phyloP scores from a whole-genome alignment of 2,797 vertebrate genomes.

The Neostethus bicornis region DNA sequence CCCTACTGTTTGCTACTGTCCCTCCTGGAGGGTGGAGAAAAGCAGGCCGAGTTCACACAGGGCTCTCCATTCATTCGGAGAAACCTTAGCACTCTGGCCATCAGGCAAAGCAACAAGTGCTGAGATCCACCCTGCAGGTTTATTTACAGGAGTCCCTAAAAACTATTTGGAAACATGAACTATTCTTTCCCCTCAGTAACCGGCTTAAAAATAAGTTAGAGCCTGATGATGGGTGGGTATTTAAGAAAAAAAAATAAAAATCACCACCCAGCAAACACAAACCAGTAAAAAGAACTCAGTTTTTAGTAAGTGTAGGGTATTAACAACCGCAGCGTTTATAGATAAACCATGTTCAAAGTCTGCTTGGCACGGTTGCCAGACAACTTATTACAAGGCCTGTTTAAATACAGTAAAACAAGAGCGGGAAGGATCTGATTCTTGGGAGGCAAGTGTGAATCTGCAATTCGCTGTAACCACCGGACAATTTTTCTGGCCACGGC shows the following conservation, averaged over 20 bases:
- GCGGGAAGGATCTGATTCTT: constrained; percentile 30
- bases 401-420: constrained; percentile 77
- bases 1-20: constrained; percentile 45
- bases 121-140: constrained; percentile 46
- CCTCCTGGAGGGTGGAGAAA: constrained; percentile 34
- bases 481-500: not conserved
- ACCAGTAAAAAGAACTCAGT: constrained; percentile 15
- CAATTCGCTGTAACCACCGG: too few relatives aligned
- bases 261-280: constrained; percentile 13
- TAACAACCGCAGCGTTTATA: constrained; percentile 41
- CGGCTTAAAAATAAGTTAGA: constrained; percentile 37
- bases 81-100: constrained; percentile 64
- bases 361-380: constrained; percentile 60
- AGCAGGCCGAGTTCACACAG: constrained; percentile 53
- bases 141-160: constrained; percentile 60
- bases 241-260: too few relatives aligned
- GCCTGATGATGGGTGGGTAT: constrained; percentile 6
- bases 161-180: constrained; percentile 62
- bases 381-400: constrained; percentile 75
- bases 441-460: too few relatives aligned
- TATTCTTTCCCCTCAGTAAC: constrained; percentile 55
- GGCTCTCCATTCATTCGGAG: constrained; percentile 63
- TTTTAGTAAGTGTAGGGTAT: constrained; percentile 9
- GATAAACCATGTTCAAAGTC: constrained; percentile 62
- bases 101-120: constrained; percentile 57